Base-by-base conservation (phyloP, 1,140 invertebrate species). In the Pseudomyrmex dendroicus region DNA sequence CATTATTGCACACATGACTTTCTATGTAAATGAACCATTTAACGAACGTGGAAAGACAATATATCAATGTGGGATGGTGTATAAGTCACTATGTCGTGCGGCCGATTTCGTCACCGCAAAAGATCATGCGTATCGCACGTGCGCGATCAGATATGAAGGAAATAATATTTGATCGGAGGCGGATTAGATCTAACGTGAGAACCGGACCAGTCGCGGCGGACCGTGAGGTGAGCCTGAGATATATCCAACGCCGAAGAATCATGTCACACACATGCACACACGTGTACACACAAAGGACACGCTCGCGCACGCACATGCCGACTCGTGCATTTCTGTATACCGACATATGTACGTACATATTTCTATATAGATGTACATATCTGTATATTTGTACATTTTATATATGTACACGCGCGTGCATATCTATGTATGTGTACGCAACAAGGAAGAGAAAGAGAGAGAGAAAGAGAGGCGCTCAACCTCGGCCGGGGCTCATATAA, bases 401-500 rank as follows among this genome's bases (percentile, higher is more conserved):
- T 89, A 89, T 64, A 64, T 56, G 44, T 57, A 78, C 12, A 17
- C 68, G 59, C 70, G 64, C 50, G 59, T 22, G 52, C 54, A 59
- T 63, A 68, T 88, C 89, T 35, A 72, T 56, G 35, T 35, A 77
- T 59, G 67, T 88, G 88, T 50, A 88, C 67, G 68, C 84, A 80
- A 54, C 83, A 86, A 90, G 66, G 56, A 25, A 25, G 35, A 35
- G 20, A 20, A 86, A 90, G 35, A 7, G 35, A 35, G 35, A 35
- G 35, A 35, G 35, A 35, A 5, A 35, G 35, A 35, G 35, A 35
- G 88, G 87, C 90, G 90, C 92, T 93, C 91, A 91, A 93, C 91
- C 92, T 93, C 91, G 90, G 90, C 92, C 91, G 84, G 88, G 84
- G 89, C 92, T 92, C 92, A 91, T 93, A 93, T 94, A 94, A 94